phyloP scores from a whole-genome alignment of 2,888 invertebrate species.

The Luperina testacea region DNA sequence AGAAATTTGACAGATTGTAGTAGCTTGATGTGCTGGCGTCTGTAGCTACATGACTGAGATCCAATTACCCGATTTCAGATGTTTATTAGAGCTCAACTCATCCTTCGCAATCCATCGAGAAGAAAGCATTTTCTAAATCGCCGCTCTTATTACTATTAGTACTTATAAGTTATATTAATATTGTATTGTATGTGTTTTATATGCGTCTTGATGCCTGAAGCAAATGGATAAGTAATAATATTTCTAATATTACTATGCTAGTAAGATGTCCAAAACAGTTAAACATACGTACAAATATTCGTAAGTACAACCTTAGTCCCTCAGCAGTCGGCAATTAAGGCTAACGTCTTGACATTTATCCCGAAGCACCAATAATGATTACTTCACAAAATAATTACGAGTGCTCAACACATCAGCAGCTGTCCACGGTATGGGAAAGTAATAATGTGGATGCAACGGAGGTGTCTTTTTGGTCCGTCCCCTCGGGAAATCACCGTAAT shows the following conservation, averaged over 20 bases:
- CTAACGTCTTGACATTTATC: constrained; percentile 60
- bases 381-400: constrained; percentile 83
- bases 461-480: constrained; percentile 89
- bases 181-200: too few species aligned
- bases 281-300: constrained; percentile 1
- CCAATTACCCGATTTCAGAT: background rate
- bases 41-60: too few species aligned
- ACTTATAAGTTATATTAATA: too few species aligned
- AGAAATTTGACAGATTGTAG: too few species aligned
- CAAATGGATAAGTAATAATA: too few species aligned
- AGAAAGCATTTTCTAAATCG: background rate
- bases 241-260: background rate
- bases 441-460: constrained; percentile 87
- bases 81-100: background rate
- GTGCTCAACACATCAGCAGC: constrained; percentile 73
- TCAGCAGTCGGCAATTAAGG: constrained; percentile 23
- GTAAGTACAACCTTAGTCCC: background rate
- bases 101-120: background rate
- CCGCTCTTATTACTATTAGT: background rate
- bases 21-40: too few species aligned
- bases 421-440: constrained; percentile 86
- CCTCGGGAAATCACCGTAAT: constrained; percentile 90
- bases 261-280: constrained; percentile 1
- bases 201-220: too few species aligned
- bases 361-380: constrained; percentile 70